phyloP scores from a whole-genome alignment of 2,888 invertebrate genomes.

The Laothoe populi region DNA sequence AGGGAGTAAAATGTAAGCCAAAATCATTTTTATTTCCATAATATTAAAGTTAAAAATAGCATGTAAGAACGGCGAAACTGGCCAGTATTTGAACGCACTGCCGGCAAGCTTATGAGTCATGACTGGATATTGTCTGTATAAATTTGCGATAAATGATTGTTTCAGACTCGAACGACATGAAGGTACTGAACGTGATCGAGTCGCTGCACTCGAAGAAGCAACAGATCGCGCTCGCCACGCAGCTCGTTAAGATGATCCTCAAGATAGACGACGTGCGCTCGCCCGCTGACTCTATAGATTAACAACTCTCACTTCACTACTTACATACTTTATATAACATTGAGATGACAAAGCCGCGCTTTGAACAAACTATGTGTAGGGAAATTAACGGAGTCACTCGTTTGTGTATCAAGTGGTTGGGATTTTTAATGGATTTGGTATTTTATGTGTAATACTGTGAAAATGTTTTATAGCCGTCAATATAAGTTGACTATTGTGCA shows the following conservation, averaged over 20 bases:
- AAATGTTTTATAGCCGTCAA: too few relatives aligned
- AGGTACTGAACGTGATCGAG: slow-evolving; percentile 97
- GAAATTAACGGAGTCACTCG: background rate
- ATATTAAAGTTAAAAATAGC: too few relatives aligned
- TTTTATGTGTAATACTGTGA: background rate
- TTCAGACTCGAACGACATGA: slow-evolving; percentile 91
- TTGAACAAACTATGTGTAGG: background rate
- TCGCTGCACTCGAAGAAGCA: slow-evolving; percentile 98
- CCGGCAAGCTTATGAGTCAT: too few relatives aligned
- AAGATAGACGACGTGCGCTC: slow-evolving; percentile 98
- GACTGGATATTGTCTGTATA: too few relatives aligned
- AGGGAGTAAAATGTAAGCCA: too few relatives aligned
- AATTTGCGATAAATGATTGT: too few relatives aligned
- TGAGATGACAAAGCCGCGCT: slow-evolving; percentile 15
- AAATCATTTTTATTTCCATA: too few relatives aligned
- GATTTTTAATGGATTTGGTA: background rate
- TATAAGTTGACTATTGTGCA: background rate
- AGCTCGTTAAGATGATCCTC: slow-evolving; percentile 99
- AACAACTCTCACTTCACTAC: slow-evolving; percentile 31
- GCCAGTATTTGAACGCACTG: too few relatives aligned
- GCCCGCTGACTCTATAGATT: slow-evolving; percentile 78
- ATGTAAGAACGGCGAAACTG: too few relatives aligned
- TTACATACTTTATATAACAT: slow-evolving; percentile 14
- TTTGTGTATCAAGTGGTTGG: background rate
- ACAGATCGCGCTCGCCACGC: slow-evolving; percentile 98